A percentile compares a stretch with the other conserved stretches of the same genome.
phyloP scores from a whole-genome alignment of 2,113 vertebrate species.

The Prochilodus magdalenae region DNA sequence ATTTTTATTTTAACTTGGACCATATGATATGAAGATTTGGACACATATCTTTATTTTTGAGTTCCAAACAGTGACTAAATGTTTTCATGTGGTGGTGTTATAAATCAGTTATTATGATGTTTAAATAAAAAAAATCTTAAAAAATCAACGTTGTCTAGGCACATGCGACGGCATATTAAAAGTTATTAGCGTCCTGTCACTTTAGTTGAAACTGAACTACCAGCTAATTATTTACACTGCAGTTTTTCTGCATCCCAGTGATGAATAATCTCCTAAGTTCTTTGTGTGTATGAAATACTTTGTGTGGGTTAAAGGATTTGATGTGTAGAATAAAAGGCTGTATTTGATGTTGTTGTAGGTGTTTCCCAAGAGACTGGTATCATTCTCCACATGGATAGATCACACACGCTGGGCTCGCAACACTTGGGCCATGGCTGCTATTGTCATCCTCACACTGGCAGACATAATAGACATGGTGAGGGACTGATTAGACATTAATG shows the following conservation, averaged over 20 bases:
- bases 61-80: too few species aligned
- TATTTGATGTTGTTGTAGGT: conserved; percentile 67
- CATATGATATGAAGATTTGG: too few species aligned
- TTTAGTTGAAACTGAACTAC: not conserved
- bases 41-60: too few species aligned
- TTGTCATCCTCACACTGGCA: conserved; percentile 88
- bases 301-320: conserved; percentile 1
- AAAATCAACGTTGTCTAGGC: not conserved
- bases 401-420: conserved; percentile 96
- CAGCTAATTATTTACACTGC: not conserved
- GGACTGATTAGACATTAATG: not conserved
- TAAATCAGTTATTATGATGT: too few species aligned
- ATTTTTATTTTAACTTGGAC: too few species aligned
- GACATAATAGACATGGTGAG: conserved; percentile 94
- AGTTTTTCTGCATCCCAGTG: not conserved
- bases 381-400: conserved; percentile 95
- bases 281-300: not conserved
- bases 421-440: conserved; percentile 96
- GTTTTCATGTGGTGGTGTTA: too few species aligned
- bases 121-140: too few species aligned
- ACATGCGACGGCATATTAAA: not conserved
- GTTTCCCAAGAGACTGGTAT: conserved; percentile 91
- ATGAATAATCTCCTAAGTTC: not conserved
- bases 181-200: not conserved
- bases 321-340: not conserved